Evolutionary conservation across 2,797 vertebrate genomes (phyloP).

Genomic region (Enoplosus armatus): DNA sequence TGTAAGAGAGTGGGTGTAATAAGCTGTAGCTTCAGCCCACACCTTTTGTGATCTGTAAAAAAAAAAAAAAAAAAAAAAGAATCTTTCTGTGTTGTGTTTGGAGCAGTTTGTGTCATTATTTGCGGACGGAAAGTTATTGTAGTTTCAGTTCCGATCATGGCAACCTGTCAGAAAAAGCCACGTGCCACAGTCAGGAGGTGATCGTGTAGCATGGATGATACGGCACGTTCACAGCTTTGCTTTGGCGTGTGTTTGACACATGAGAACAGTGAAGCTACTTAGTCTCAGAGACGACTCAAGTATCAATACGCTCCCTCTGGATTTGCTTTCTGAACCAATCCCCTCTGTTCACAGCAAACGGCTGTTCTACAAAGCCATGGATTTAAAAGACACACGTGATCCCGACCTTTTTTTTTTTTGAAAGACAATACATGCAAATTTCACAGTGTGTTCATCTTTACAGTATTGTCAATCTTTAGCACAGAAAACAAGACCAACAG

Average conservation of each 20-base stretch:
- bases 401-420: background rate
- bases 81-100: background rate
- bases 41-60: constrained; percentile 1
- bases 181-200: background rate
- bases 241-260: constrained; percentile 17
- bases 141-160: background rate
- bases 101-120: background rate
- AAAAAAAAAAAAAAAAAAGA: background rate
- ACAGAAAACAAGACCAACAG: background rate
- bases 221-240: constrained; percentile 11
- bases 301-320: background rate
- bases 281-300: background rate
- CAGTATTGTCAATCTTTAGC: background rate
- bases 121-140: background rate
- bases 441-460: background rate
- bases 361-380: background rate
- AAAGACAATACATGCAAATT: background rate
- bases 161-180: background rate
- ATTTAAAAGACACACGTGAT: background rate
- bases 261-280: background rate
- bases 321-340: background rate
- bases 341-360: background rate
- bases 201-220: background rate
- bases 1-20: background rate
- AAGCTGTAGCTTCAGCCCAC: background rate